Base-by-base conservation (phyloP, 1,140 invertebrate genomes). In the Spodoptera frugiperda region DNA sequence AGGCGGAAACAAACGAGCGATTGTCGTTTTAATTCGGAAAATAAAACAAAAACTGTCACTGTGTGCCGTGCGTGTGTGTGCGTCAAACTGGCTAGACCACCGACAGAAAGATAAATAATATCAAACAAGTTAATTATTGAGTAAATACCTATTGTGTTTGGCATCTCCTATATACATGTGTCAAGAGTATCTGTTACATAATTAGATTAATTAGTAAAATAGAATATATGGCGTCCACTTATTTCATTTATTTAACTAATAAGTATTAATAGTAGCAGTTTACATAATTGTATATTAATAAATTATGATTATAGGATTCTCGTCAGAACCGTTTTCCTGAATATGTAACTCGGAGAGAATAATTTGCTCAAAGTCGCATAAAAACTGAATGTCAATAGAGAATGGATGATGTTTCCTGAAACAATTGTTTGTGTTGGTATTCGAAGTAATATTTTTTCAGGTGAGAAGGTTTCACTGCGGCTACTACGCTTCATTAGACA, bases 401-500 rank as follows among this genome's bases (percentile, higher is more conserved):
- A 39, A n/a, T 53, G 1, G 39, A 4, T 57, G 33, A 54, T 49
- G 46, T 74, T 61, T 73, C 55, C 71, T 74, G 71, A 61, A 74
- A 49, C 14, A 51, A 3, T 59, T 1, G 15, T 51, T 30, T n/a
- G 53, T 48, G 30, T 25, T 19, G 70, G 14, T 61, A 30, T 61
- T 61, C n/a, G 57, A 9, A 17, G 14, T 39, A 61, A 44, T 44
- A 44, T 61, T 59, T 48, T 49, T 71, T 68, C 68, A 46, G 21
- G 12, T 30, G 49, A 21, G 54, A 17, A 63, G 30, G 82, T 82
- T 80, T 84, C 79, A 78, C 82, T 79, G 44, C 44, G 54, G 68
- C 54, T 15, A 57, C 4, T 15, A 83, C 87, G 89, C 87, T 86
- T 86, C 84, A 91, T 86, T 89, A 89, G 82, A 67, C 77, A n/a